Evolutionary conservation across 2,797 vertebrate genomes (phyloP), one percentile per base, ranked within the genome.

Genomic region (Bovichtus variegatus): DNA sequence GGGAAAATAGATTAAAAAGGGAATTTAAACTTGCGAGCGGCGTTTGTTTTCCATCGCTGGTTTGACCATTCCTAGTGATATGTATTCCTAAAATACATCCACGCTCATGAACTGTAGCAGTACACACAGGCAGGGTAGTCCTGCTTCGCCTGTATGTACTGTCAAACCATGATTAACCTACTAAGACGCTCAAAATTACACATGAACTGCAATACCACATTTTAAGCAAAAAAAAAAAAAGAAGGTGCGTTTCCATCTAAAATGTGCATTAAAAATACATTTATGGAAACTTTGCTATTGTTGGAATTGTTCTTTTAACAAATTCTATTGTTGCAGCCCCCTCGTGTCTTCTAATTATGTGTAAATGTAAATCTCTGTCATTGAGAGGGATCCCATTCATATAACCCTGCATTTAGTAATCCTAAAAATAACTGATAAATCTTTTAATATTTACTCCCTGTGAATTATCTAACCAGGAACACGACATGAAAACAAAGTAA

Each of bases 61-160:
- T 72, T 50, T 63, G 61, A 84, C 29, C 8, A 1, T 78, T 85
- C 65, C 70, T 78, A 0, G 2, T 55, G 12, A 7, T 27, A 31
- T 27, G 21, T 29, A 44, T 38, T 59, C 9, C 9, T 36, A 1
- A 54, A 36, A 61, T 12, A 47, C 34, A 43, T 4, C 5, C 11
- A 40, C 27, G 3, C 40, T 27, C 8, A 21, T 13, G 12, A n/a
- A 5, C 12, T 60, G 18, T 15, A 44, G 36, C 10, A 0, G 31
- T 23, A 53, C 47, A 25, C 23, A 18, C 2, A 29, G 18, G 19
- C 6, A 21, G n/a, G n/a, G n/a, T n/a, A n/a, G n/a, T n/a, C n/a
- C n/a, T n/a, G n/a, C n/a, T 43, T 43, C 50, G 10, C 40, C 50
- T 65, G 25, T 12, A 38, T 41, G 10, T 21, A 1, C 16, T 43